Conservation (phyloP, 2,113 vertebrate species). For the Ivindomyrus marchei region DNA sequence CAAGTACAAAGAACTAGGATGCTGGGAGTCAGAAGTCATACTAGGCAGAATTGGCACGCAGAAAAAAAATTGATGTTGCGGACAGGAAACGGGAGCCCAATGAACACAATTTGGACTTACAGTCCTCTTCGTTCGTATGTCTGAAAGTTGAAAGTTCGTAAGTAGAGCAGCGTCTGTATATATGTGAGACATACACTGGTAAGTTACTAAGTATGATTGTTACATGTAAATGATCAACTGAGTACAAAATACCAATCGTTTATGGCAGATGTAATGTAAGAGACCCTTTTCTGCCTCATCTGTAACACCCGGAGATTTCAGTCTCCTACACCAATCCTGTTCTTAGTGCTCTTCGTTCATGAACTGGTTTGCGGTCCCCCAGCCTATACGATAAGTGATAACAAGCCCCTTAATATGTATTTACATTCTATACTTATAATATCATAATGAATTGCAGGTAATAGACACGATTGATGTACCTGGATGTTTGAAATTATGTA, state of each 20-base stretch:
- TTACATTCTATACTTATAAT: neutral
- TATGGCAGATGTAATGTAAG: neutral
- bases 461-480: no score
- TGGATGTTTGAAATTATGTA: neutral
- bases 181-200: neutral
- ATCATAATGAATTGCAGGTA: neutral
- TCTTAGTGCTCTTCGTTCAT: neutral
- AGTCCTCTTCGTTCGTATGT: no score
- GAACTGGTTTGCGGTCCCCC: neutral
- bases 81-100: no score
- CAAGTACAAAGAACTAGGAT: no score
- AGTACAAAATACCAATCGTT: neutral
- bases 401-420: neutral
- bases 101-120: no score
- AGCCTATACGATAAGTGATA: neutral
- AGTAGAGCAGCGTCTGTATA: neutral
- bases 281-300: neutral
- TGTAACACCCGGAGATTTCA: neutral
- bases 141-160: no score
- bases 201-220: neutral
- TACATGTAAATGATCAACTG: neutral
- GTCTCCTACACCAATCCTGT: neutral
- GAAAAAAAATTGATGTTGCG: no score
- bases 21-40: no score
- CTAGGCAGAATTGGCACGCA: no score